A percentile compares a stretch with the other conserved stretches of the same genome.
phyloP scores from a whole-genome alignment of 2,888 invertebrate genomes.

The Drosophila trichaetosa region DNA sequence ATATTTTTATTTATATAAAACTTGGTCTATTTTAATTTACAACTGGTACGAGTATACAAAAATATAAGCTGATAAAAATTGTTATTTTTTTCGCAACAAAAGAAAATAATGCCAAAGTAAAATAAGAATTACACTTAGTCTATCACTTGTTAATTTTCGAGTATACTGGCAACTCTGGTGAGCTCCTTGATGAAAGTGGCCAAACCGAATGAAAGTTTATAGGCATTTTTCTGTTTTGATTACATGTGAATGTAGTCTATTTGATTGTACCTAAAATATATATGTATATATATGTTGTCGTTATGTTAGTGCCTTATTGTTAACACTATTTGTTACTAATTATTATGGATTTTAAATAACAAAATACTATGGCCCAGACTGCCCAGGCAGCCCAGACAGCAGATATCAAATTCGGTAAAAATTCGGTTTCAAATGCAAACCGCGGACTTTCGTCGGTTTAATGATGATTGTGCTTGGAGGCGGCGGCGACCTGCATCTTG shows the following conservation, averaged over 20 bases:
- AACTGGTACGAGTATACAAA: neutral
- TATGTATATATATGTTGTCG: slow-evolving; percentile 7
- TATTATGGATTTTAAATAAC: slow-evolving; percentile 47
- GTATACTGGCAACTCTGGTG: slow-evolving; percentile 23
- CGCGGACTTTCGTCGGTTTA: neutral
- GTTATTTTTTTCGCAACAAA: neutral
- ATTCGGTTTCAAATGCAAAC: slow-evolving; percentile 17
- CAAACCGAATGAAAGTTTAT: neutral
- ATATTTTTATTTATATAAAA: neutral
- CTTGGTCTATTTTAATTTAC: neutral
- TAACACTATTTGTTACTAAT: slow-evolving; percentile 42
- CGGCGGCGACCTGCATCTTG: slow-evolving; percentile 83
- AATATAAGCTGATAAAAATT: neutral
- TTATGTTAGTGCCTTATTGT: slow-evolving; percentile 13
- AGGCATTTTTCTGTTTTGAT: neutral
- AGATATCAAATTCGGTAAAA: slow-evolving; percentile 34
- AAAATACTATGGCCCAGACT: slow-evolving; percentile 53
- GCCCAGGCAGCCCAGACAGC: slow-evolving; percentile 19
- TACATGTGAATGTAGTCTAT: slow-evolving; percentile 16
- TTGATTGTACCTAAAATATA: slow-evolving; percentile 2
- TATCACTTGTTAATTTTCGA: neutral
- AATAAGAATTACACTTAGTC: neutral
- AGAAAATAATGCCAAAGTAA: neutral
- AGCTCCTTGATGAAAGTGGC: neutral
- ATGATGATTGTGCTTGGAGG: neutral